Conservation (phyloP, 2,797 vertebrate genomes). For the Euthynnus affinis region DNA sequence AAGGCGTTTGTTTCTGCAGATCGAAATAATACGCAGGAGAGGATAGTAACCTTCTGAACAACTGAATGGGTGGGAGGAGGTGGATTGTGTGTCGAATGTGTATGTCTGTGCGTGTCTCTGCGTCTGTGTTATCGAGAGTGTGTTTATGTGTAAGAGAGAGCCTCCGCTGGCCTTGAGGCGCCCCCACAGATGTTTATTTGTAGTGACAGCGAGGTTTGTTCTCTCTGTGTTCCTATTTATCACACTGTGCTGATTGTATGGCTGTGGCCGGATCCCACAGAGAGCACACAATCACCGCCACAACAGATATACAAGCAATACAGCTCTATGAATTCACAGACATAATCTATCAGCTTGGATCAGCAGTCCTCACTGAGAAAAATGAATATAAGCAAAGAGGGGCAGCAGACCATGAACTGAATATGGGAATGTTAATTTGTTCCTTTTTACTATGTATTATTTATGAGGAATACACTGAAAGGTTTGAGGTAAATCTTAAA, state of each 20-base stretch:
- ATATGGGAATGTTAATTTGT: conserved; percentile 44
- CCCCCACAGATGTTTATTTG: conserved; percentile 80
- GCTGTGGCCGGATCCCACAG: conserved; percentile 61
- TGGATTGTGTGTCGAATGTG: conserved; percentile 52
- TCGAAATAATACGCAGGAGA: conserved; percentile 78
- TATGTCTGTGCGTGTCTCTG: conserved; percentile 31
- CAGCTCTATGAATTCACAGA: conserved; percentile 56
- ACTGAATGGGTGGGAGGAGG: conserved; percentile 72
- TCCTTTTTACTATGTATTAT: conserved; percentile 43
- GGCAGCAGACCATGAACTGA: conserved; percentile 19
- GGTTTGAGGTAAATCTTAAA: conserved; percentile 53
- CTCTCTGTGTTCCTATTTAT: conserved; percentile 78
- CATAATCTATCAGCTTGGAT: conserved; percentile 70
- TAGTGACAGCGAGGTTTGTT: conserved; percentile 79
- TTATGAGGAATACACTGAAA: conserved; percentile 41
- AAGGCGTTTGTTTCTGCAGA: conserved; percentile 78
- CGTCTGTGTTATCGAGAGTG: conserved; percentile 46
- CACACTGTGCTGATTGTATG: conserved; percentile 77
- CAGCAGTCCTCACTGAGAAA: conserved; percentile 50
- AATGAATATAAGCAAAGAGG: conserved; percentile 46
- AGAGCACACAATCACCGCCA: conserved; percentile 67
- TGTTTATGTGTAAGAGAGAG: conserved; percentile 68
- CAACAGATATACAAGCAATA: conserved; percentile 75
- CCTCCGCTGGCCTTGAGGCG: conserved; percentile 69
- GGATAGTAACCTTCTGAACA: conserved; percentile 77